Evolutionary conservation across 2,797 vertebrate species (phyloP).

Genomic region (Graptemys geographica): DNA sequence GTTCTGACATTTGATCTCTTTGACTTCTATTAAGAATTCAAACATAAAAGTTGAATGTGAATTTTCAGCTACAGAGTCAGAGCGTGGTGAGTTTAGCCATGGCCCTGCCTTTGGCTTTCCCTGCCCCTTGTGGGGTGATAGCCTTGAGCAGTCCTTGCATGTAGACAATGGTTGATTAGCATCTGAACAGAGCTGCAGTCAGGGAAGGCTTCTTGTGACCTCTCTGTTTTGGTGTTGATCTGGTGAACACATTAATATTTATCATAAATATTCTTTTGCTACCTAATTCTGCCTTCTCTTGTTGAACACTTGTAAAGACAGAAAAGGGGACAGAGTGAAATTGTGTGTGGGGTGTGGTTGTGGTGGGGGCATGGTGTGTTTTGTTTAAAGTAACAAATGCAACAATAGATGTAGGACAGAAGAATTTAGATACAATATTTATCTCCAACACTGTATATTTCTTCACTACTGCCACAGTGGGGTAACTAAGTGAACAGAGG

Average conservation of each 20-base stretch:
- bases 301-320: background rate
- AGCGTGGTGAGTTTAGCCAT: background rate
- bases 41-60: background rate
- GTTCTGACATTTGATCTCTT: background rate
- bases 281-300: rapidly evolving
- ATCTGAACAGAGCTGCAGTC: background rate
- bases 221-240: too few species aligned
- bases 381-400: background rate
- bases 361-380: background rate
- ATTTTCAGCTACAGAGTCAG: background rate
- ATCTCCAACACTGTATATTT: background rate
- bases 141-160: background rate
- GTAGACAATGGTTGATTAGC: rapidly evolving
- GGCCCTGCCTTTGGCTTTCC: background rate
- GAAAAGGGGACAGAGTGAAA: background rate
- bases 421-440: background rate
- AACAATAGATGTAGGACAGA: background rate
- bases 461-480: background rate
- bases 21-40: background rate
- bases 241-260: too few species aligned
- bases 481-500: background rate
- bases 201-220: background rate
- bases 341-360: background rate
- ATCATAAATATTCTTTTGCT: background rate
- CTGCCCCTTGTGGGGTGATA: background rate